Base-by-base conservation (phyloP, 1,140 invertebrate genomes). In the Diuraphis noxia region DNA sequence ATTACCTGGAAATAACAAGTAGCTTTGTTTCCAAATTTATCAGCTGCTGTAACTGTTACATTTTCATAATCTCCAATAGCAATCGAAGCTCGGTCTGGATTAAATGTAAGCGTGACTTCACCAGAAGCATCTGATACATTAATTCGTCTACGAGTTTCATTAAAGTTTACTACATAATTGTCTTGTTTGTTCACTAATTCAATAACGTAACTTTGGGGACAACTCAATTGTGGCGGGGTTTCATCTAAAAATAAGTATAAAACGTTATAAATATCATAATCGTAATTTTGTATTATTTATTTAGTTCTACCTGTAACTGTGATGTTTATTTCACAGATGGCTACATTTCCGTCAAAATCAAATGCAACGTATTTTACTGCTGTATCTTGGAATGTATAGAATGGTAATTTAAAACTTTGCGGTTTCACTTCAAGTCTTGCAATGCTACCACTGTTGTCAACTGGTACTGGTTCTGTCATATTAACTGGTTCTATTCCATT, bases 301-400 rank as follows among this genome's bases (percentile, higher is more conserved):
- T 36, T 40, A 30, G 36, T 91, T 92, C 93, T 94, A 95, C 95
- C 96, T 52, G 97, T 97, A 8, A 98, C 97, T 13, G 98, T 98
- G 36, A 99, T 98, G 93, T 98, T 98, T 9, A 99, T 98, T 95
- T 98, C 97, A 93, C 98, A 99, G 93, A 99, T 98, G 41, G 98
- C 98, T 40, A 98, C 97, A 93, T 99, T 99, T 92, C 98, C 98
- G 94, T 99, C 98, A 93, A 98, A 98, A 94, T 99, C 98, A 93
- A 97, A 99, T 1, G 98, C 98, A 7, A 98, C 96, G 93, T 99
- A 99, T 95, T 98, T 97, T 0, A 99, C 97, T 72, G 98, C 97
- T 92, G 97, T 97, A 92, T 99, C 97, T 93, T 98, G 96, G 93
- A 99, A 98, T 40, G 99, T 96, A 93, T 96, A 96, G 92, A 97